Conservation (phyloP, 2,888 invertebrate species). For the Dolichopus griseipennis region DNA sequence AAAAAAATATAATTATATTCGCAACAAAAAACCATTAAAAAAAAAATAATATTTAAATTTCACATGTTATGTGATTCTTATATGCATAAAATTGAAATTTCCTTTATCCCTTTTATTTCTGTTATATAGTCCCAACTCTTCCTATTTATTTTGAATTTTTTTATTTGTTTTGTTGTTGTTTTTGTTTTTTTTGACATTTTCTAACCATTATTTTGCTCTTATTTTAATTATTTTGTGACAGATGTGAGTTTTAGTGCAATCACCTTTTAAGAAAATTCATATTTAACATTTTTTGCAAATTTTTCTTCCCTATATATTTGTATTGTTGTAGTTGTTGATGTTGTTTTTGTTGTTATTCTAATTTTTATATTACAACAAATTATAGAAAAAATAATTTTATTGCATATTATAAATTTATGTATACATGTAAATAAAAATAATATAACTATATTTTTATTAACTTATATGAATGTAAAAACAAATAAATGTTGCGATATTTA, state of each 20-base stretch:
- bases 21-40: no score
- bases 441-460: no score
- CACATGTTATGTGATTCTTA: background rate
- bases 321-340: background rate
- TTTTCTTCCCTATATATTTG: no score
- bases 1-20: no score
- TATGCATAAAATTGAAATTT: background rate
- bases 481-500: no score
- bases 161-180: no score
- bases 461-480: no score
- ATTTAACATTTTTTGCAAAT: no score
- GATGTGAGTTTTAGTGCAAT: constrained; percentile 2
- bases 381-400: background rate
- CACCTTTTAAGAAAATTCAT: background rate
- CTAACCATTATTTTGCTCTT: background rate
- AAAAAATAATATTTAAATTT: background rate
- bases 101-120: constrained; percentile 2
- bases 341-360: background rate
- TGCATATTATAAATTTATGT: background rate
- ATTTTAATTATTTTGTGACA: constrained; percentile 4
- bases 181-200: no score
- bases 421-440: no score
- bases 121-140: background rate
- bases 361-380: background rate
- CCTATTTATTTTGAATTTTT: no score